Percentiles rank a stretch among this genome's conserved stretches.
Conservation (phyloP, 2,888 invertebrate species). For the Linnaemya vulpina region DNA sequence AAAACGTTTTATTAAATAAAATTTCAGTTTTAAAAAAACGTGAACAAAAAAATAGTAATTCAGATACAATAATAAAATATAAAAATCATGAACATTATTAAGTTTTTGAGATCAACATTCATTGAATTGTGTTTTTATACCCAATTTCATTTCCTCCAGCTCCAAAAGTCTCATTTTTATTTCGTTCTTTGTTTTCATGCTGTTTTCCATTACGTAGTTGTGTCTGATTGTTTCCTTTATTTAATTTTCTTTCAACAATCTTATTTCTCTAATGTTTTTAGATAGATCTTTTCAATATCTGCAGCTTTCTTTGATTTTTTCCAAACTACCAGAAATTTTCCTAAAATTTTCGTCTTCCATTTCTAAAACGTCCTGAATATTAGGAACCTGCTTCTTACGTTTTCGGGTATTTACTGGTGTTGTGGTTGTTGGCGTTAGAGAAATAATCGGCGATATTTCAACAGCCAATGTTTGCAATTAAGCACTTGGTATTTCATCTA, state of each 20-base stretch:
- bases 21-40: no score
- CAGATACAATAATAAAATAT: no score
- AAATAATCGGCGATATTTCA: not conserved
- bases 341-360: no score
- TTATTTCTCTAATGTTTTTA: conserved; percentile 1
- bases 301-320: conserved; percentile 4
- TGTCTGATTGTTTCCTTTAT: conserved; percentile 1
- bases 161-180: conserved; percentile 4
- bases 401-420: not conserved
- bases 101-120: no score
- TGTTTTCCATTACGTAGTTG: not conserved
- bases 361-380: not conserved
- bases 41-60: no score
- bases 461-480: no score
- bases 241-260: not conserved
- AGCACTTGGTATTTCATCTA: no score
- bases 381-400: not conserved
- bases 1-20: not conserved
- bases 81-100: no score
- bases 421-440: not conserved
- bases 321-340: conserved; percentile 5
- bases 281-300: not conserved
- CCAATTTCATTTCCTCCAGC: no score
- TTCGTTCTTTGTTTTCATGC: not conserved
- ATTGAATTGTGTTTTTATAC: no score